Evolutionary conservation across 2,113 vertebrate species (phyloP).

Genomic region (Bombycilla garrulus): DNA sequence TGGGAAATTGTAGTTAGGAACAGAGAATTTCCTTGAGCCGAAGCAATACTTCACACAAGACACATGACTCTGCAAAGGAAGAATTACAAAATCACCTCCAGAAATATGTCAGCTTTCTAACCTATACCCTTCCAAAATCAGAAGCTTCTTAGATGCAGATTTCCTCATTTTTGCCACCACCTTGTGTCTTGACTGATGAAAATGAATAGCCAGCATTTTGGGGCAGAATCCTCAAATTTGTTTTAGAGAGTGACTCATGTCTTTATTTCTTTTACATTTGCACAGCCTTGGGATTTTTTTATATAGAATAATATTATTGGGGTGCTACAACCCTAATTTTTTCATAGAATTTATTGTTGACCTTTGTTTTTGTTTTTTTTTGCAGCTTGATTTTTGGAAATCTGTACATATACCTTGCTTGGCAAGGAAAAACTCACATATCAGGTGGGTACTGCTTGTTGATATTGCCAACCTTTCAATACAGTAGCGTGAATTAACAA

Average conservation of each 20-base stretch:
- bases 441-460: slow-evolving; percentile 78
- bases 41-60: not conserved
- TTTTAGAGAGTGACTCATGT: not conserved
- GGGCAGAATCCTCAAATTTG: not conserved
- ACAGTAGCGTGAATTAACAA: not conserved
- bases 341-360: not conserved
- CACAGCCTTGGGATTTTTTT: not conserved
- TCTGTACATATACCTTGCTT: slow-evolving; percentile 92
- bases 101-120: not conserved
- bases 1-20: not conserved
- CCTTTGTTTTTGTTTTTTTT: not conserved
- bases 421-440: slow-evolving; percentile 91
- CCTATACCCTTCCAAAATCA: not conserved
- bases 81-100: not conserved
- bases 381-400: slow-evolving; percentile 96
- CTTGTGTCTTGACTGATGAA: not conserved
- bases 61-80: not conserved
- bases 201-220: not conserved
- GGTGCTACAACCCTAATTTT: not conserved
- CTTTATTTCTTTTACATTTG: not conserved
- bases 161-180: not conserved
- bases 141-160: not conserved
- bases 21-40: not conserved
- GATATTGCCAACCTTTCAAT: not conserved
- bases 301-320: not conserved